Percentiles rank a stretch among this genome's conserved stretches.
Evolutionary conservation across 2,888 invertebrate genomes (phyloP).

Genomic region (Hypsopygia costalis): DNA sequence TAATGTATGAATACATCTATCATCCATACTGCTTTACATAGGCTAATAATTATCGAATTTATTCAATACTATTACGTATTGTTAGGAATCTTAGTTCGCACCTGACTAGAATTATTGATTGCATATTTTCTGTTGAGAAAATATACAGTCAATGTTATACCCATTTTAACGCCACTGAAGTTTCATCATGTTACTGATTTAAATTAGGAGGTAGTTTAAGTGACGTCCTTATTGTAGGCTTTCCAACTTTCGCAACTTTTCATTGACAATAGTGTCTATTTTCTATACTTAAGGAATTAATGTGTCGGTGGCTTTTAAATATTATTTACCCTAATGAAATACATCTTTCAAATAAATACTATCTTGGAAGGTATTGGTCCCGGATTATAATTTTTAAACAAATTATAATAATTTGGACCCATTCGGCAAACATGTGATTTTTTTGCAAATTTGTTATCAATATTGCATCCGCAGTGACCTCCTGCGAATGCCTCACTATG

Average conservation of each 20-base stretch:
- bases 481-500: constrained; percentile 60
- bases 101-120: constrained; percentile 72
- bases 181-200: constrained; percentile 65
- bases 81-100: constrained; percentile 60
- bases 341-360: constrained; percentile 80
- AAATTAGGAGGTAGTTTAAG: constrained; percentile 76
- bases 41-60: background rate
- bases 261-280: constrained; percentile 69
- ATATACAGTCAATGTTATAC: constrained; percentile 45
- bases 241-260: constrained; percentile 73
- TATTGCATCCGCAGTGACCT: constrained; percentile 52
- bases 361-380: constrained; percentile 80
- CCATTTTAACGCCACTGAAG: constrained; percentile 48
- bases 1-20: too few species aligned
- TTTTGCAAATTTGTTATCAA: constrained; percentile 53
- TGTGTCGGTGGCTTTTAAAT: constrained; percentile 81
- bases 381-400: constrained; percentile 81
- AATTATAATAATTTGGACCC: constrained; percentile 79
- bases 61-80: constrained; percentile 17
- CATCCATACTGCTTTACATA: constrained; percentile 1
- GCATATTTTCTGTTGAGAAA: constrained; percentile 30
- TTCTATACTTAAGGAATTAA: constrained; percentile 80
- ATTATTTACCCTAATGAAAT: constrained; percentile 77
- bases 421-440: constrained; percentile 70
- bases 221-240: constrained; percentile 46